Percentiles rank a stretch among this genome's conserved stretches.
phyloP scores from a whole-genome alignment of 2,888 invertebrate genomes.

The Ennomos fuscantarius region DNA sequence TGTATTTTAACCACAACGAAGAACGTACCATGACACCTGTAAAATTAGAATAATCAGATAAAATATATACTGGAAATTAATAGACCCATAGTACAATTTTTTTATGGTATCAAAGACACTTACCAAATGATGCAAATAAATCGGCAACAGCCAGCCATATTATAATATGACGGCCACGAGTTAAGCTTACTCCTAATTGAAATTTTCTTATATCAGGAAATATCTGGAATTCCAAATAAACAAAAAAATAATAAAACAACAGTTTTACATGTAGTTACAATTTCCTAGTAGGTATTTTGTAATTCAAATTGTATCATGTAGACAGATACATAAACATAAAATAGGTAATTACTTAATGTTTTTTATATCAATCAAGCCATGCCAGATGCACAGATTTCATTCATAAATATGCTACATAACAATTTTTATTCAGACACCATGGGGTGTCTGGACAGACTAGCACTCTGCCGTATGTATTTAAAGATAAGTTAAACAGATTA shows the following conservation, averaged over 20 bases:
- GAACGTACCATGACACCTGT: slow-evolving; percentile 89
- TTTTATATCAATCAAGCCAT: too few species aligned
- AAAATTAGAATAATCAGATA: slow-evolving; percentile 35
- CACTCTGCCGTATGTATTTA: too few species aligned
- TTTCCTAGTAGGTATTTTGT: too few species aligned
- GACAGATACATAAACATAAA: too few species aligned
- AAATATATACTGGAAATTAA: too few species aligned
- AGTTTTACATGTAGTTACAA: too few species aligned
- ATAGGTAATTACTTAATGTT: too few species aligned
- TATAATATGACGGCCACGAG: slow-evolving; percentile 89
- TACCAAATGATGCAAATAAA: slow-evolving; percentile 91
- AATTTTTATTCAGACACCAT: too few species aligned
- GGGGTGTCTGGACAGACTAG: too few species aligned
- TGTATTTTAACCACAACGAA: slow-evolving; percentile 88
- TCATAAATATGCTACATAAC: not conserved
- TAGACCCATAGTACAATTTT: slow-evolving; percentile 39
- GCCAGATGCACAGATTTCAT: too few species aligned
- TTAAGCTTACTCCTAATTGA: slow-evolving; percentile 83
- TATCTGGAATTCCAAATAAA: slow-evolving; percentile 77
- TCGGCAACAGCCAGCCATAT: slow-evolving; percentile 92
- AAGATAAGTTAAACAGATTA: too few species aligned
- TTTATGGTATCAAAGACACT: slow-evolving; percentile 31
- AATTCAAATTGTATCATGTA: not conserved
- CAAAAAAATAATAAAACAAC: not conserved
- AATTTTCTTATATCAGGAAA: slow-evolving; percentile 85